Conservation (phyloP, 2,888 invertebrate species). For the Anticlea derivata region DNA sequence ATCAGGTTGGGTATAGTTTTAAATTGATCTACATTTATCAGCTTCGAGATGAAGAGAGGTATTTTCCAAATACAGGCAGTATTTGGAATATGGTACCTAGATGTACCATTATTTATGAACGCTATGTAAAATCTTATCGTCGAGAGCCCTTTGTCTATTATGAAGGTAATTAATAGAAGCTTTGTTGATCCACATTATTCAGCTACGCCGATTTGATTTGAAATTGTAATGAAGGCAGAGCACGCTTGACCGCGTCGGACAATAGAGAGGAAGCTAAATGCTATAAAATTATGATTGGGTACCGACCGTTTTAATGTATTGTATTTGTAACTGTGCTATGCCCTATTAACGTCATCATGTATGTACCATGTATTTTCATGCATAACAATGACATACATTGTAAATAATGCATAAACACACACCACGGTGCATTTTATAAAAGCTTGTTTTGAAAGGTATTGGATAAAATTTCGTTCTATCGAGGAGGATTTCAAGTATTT, state of each 20-base stretch:
- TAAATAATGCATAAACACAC: too few relatives aligned
- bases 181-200: conserved; percentile 27
- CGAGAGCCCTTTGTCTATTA: conserved; percentile 8
- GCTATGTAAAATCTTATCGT: not conserved
- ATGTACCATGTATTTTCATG: not conserved
- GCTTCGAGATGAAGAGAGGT: too few relatives aligned
- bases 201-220: conserved; percentile 41
- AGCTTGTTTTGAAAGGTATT: too few relatives aligned
- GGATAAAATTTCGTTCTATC: too few relatives aligned
- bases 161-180: conserved; percentile 4
- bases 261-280: conserved; percentile 46
- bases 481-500: too few relatives aligned
- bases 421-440: too few relatives aligned
- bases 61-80: too few relatives aligned
- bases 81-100: too few relatives aligned
- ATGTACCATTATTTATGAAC: not conserved
- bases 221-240: conserved; percentile 51
- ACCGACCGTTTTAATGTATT: conserved; percentile 1
- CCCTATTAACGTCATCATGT: conserved; percentile 8
- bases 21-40: too few relatives aligned
- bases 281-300: conserved; percentile 21
- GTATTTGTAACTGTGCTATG: conserved; percentile 15
- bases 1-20: too few relatives aligned
- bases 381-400: not conserved
- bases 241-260: conserved; percentile 50